phyloP scores from a whole-genome alignment of 2,113 vertebrate genomes.

The Anser brachyrhynchus region DNA sequence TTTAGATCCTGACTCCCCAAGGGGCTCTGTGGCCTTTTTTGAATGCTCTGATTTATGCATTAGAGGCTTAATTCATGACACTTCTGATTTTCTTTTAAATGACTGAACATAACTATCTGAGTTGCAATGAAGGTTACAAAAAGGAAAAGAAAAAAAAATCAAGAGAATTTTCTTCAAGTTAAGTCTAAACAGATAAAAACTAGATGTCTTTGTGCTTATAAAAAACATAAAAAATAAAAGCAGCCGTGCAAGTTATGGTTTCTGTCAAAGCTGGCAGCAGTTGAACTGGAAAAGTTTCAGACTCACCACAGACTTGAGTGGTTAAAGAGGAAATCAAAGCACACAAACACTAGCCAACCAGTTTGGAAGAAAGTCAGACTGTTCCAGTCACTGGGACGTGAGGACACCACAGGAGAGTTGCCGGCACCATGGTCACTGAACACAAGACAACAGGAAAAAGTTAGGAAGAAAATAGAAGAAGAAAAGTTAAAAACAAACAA shows the following conservation, averaged over 20 bases:
- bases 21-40: background rate
- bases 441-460: background rate
- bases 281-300: constrained; percentile 42
- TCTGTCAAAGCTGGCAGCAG: constrained; percentile 23
- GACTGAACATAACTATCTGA: background rate
- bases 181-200: background rate
- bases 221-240: background rate
- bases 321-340: constrained; percentile 53
- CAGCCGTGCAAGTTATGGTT: background rate
- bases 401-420: background rate
- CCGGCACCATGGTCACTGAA: background rate
- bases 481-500: background rate
- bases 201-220: background rate
- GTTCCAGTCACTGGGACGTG: constrained; percentile 3
- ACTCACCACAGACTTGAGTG: constrained; percentile 28
- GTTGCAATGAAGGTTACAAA: background rate
- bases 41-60: constrained; percentile 22
- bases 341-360: background rate
- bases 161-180: background rate
- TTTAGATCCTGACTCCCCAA: constrained; percentile 13
- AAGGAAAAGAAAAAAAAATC: background rate
- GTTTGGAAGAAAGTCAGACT: constrained; percentile 26
- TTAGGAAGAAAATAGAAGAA: background rate
- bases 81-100: background rate
- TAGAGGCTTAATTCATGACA: background rate